Base-by-base conservation (phyloP, 2,113 vertebrate species). In the Entelurus aequoreus region DNA sequence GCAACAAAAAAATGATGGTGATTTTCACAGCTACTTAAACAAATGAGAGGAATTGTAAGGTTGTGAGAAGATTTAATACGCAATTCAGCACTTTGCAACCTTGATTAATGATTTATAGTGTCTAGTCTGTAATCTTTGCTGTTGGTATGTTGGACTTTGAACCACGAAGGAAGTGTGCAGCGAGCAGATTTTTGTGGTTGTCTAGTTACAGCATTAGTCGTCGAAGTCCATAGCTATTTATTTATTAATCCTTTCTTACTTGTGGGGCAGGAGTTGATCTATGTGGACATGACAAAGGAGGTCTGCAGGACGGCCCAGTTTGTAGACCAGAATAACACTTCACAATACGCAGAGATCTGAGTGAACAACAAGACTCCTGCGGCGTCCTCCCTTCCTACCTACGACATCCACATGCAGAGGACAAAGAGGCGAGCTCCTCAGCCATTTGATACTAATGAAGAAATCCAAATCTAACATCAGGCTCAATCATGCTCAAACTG, bases 261-360 rank as follows among this genome's bases (percentile, higher is more conserved):
- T 68, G 0, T 0, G n/a, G 47, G 52, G 1, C 40, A 90, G 87
- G 84, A 88, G 1, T 0, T 84, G 3, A 71, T 68, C 50, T 85
- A 89, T 28, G 71, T 75, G 48, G 70, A 81, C 0, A 1, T 82
- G 0, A 44, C 49, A 15, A 65, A 14, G 8, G 37, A 64, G 9
- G 60, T 1, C 19, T 19, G 52, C 0, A 63, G 0, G 0, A 15
- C 0, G 9, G 50, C 71, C 6, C 50, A 74, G 28, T 6, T 11
- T 8, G 48, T 10, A 10, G 0, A 1, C 37, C 48, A 65, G 19
- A 44, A 4, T 8, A 7, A 19, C 5, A 0, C 51, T 2, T 50
- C 81, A 50, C 53, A 73, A 9, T n/a, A 86, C 1, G 51, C 77
- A 2, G 5, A 84, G 49, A 52, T 80, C 35, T 2, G 4, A 0